Evolutionary conservation across 2,113 vertebrate genomes (phyloP), one percentile per base, ranked within the genome.

Genomic region (Toxotes jaculatrix): DNA sequence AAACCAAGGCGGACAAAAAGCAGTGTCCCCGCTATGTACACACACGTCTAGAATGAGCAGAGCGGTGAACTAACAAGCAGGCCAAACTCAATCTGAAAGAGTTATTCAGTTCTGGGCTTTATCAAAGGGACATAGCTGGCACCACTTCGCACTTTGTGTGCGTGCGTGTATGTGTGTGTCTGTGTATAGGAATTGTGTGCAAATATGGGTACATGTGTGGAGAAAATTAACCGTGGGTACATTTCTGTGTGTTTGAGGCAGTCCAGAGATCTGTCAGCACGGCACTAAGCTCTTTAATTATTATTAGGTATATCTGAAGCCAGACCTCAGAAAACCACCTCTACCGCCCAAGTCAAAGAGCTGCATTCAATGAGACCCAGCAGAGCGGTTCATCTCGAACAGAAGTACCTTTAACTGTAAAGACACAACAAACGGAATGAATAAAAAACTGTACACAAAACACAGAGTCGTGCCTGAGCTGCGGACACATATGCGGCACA

Each of bases 61-160:
- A 55, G 16, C 53, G 27, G 27, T 17, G 19, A 47, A 4, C 12
- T 42, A 13, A 27, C 32, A 36, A 49, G 31, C 16, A 66, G 43
- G 23, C 62, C 53, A 49, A 84, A 88, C 64, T 55, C 21, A n/a
- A 63, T 74, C 38, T 73, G 49, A 83, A 88, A 76, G 7, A 51
- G 62, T 72, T 74, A 56, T 23, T 65, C 27, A 60, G 47, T 63
- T 63, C 38, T 75, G 57, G 67, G 61, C 16, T 73, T 62, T 43
- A 66, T 62, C 45, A 21, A 38, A 49, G 42, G 32, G 43, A 34
- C 23, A 61, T 6, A 51, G 55, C 11, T 27, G 31, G 65, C 17
- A 49, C 12, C 49, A 51, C 49, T 43, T 69, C n/a, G 59, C 51
- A 80, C 34, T 56, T 71, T 57, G 49, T 80, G 34, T 55, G 14